Conservation (phyloP, 2,888 invertebrate species). For the Anoncus sp. region DNA sequence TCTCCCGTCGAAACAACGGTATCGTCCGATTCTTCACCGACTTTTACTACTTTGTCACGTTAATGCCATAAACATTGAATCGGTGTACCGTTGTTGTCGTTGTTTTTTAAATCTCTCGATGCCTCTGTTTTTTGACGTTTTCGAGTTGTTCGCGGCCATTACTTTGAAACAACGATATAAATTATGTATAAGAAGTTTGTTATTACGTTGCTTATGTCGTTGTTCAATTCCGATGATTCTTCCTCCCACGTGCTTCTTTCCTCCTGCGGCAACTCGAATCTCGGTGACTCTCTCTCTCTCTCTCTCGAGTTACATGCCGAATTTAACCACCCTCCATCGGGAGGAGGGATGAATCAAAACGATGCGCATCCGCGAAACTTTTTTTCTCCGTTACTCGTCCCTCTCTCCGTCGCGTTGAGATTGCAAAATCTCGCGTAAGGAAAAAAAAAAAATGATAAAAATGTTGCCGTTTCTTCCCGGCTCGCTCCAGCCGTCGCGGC, state of each 20-base stretch:
- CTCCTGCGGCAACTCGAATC: neutral
- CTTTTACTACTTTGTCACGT: constrained; percentile 38
- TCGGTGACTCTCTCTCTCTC: constrained; percentile 7
- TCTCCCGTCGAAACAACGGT: constrained; percentile 34
- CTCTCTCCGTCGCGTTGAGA: neutral
- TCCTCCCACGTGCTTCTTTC: constrained; percentile 35
- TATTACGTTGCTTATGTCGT: constrained; percentile 24
- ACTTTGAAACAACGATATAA: neutral
- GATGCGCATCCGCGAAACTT: too few species aligned
- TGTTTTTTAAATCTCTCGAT: neutral
- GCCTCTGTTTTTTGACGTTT: too few species aligned
- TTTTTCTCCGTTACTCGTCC: too few species aligned
- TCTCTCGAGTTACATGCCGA: constrained; percentile 2
- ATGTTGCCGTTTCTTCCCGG: constrained; percentile 21
- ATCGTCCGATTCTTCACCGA: constrained; percentile 47
- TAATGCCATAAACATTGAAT: neutral
- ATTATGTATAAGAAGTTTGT: neutral
- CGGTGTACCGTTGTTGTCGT: neutral
- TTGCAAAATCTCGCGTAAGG: constrained; percentile 6
- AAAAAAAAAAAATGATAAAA: constrained; percentile 6
- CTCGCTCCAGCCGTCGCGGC: constrained; percentile 80
- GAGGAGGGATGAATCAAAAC: constrained; percentile 25
- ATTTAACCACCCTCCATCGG: constrained; percentile 37
- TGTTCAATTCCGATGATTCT: constrained; percentile 1
- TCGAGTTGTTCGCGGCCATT: too few species aligned